phyloP scores from a whole-genome alignment of 1,140 invertebrate species.

The Trichonephila inaurata region DNA sequence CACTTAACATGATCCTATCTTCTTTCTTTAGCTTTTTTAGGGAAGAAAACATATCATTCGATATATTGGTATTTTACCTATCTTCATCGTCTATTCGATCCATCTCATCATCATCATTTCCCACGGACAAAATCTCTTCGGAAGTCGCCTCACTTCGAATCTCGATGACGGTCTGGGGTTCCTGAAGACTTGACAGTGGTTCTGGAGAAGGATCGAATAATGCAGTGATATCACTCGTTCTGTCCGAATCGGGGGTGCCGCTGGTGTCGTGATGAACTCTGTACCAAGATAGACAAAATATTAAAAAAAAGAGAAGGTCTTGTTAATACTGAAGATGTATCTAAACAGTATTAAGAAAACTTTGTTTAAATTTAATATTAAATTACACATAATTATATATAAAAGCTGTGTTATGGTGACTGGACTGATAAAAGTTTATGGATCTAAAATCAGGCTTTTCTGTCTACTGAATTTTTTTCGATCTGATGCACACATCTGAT shows the following conservation, averaged over 20 bases:
- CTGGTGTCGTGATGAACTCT: conserved; percentile 45
- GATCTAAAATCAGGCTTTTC: too few relatives aligned
- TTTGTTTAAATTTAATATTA: too few relatives aligned
- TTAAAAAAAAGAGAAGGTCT: not conserved
- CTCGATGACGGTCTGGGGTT: conserved; percentile 76
- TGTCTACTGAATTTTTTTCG: too few relatives aligned
- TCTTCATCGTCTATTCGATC: conserved; percentile 70
- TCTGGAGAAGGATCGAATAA: conserved; percentile 75
- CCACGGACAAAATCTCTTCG: conserved; percentile 61
- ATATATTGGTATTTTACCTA: not conserved
- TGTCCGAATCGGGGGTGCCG: conserved; percentile 67
- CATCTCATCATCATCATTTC: conserved; percentile 65
- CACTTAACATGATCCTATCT: too few relatives aligned
- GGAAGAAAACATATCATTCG: too few relatives aligned
- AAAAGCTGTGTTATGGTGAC: too few relatives aligned
- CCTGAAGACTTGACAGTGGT: conserved; percentile 73
- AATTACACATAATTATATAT: too few relatives aligned
- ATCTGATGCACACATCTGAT: too few relatives aligned
- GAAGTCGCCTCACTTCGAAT: conserved; percentile 72
- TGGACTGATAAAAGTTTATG: too few relatives aligned
- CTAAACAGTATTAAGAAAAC: too few relatives aligned
- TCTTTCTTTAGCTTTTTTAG: too few relatives aligned
- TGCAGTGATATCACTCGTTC: conserved; percentile 72
- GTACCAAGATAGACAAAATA: not conserved
- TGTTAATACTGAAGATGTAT: too few relatives aligned